phyloP scores from a whole-genome alignment of 1,140 invertebrate species.

The Drosophila insularis region DNA sequence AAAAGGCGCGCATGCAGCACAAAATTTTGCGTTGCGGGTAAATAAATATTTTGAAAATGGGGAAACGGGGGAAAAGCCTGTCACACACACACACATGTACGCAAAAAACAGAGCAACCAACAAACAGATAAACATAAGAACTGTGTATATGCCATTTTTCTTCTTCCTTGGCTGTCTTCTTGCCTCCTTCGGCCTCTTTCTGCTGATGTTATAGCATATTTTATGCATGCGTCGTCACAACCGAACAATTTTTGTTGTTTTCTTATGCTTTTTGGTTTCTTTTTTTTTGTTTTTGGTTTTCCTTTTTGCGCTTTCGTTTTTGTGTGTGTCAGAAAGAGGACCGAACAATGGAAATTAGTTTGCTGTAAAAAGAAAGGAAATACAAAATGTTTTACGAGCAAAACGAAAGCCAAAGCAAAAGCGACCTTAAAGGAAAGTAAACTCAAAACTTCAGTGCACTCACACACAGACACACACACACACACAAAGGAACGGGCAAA shows the following conservation, averaged over 20 bases:
- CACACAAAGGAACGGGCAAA: constrained; percentile 2
- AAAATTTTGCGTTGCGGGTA: constrained; percentile 61
- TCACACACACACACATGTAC: constrained; percentile 29
- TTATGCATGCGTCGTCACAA: constrained; percentile 67
- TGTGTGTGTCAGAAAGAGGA: background rate
- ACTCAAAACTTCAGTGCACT: constrained; percentile 45
- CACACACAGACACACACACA: constrained; percentile 5
- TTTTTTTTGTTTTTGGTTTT: background rate
- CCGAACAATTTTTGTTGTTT: constrained; percentile 21
- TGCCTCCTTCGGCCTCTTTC: background rate
- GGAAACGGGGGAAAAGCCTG: background rate
- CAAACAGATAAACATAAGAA: constrained; percentile 43
- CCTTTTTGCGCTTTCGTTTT: background rate
- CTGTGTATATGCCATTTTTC: constrained; percentile 4
- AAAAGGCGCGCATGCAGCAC: constrained; percentile 66
- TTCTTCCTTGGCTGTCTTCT: background rate
- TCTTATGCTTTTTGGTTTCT: background rate
- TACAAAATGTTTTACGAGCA: constrained; percentile 42
- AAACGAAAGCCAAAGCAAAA: constrained; percentile 22
- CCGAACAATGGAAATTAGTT: constrained; percentile 65
- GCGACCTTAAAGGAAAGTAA: constrained; percentile 23
- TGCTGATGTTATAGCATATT: constrained; percentile 39
- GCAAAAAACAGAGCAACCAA: constrained; percentile 27
- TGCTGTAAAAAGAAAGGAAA: constrained; percentile 40
- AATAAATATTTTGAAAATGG: constrained; percentile 56